Base-by-base conservation (phyloP, 2,113 vertebrate genomes). In the Larimichthys crocea region DNA sequence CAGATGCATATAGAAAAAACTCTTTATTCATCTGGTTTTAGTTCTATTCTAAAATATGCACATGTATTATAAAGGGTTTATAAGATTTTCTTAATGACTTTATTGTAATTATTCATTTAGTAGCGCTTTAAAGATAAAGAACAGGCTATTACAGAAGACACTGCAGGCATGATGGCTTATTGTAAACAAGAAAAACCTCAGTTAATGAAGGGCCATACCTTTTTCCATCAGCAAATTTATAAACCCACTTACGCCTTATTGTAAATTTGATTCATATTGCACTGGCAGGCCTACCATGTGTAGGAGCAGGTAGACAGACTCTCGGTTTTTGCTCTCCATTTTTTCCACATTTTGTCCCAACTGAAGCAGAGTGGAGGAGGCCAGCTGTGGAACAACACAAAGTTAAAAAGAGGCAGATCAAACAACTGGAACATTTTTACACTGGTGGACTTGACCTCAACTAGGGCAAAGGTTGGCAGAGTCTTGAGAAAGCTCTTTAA, bases 241-340 rank as follows among this genome's bases (percentile, higher is more conserved):
- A 44, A 80, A 71, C 14, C 40, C 3, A 12, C 5, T 48, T 12
- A 17, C 20, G 26, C 35, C 26, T 65, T 57, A 22, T 35, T 59
- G 67, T 67, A 35, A 31, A 74, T 56, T 44, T 68, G 0, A 24
- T 49, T 17, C 11, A n/a, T 26, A 52, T 65, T 53, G 16, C 42
- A 8, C 4, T 64, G 35, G n/a, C 4, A 52, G 50, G 9, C 93
- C 78, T 94, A 99, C 98, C 96, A 96, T 94, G 84, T 97, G 95
- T 74, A 99, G 94, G 48, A 99, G 95, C 63, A 99, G 92, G 84
- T 95, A 96, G 84, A 99, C n/a, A 6, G 98, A 97, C 70, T 98
- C 98, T 69, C 97, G 83, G 93, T 99, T 97, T 91, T 96, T 96
- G 69, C 85, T 87, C 40, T 97, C 96, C 12, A 86, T 24, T 82